Percentiles rank a stretch among this genome's conserved stretches.
These are phyloP conservation scores for Lepidostoma basale DNA, from an alignment of 1,140 invertebrate genomes.

Conservation along the genomic window DNA sequence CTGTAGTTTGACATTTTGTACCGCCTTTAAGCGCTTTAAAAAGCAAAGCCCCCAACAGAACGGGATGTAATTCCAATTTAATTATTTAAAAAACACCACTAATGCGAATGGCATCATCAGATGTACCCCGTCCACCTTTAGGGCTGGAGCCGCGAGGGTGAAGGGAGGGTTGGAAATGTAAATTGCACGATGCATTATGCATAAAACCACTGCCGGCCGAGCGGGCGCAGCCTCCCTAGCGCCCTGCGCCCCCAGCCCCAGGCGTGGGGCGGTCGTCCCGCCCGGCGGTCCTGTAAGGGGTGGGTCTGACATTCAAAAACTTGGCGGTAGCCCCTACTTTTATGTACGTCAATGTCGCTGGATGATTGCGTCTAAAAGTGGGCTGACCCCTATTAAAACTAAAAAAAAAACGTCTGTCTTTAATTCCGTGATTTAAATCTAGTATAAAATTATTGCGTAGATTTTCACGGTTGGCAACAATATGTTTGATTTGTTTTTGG, in stretches of 20 bases:
- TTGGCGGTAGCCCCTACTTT: background rate
- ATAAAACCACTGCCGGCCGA: conserved; percentile 41
- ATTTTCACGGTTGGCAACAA: too few relatives aligned
- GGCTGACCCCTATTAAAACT: too few relatives aligned
- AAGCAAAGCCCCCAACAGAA: background rate
- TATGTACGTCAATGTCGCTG: conserved; percentile 4
- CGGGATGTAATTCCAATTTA: conserved; percentile 17
- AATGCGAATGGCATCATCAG: conserved; percentile 42
- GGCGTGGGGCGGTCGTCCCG: background rate
- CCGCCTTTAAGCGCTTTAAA: background rate
- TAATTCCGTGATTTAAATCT: too few relatives aligned
- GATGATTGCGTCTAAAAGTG: too few relatives aligned
- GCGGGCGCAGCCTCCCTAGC: background rate
- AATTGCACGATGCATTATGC: conserved; percentile 47
- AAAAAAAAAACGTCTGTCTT: too few relatives aligned
- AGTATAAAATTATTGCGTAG: too few relatives aligned
- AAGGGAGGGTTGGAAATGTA: conserved; percentile 42
- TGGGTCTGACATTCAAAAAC: background rate
- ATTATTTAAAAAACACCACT: conserved; percentile 34
- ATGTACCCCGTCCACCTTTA: conserved; percentile 6
- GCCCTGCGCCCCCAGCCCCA: background rate
- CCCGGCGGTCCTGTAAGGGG: background rate
- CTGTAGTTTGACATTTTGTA: background rate
- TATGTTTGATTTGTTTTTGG: too few relatives aligned
- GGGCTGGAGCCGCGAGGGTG: background rate